Evolutionary conservation across 1,140 invertebrate species (phyloP).

Genomic region (Drosophila rufa): DNA sequence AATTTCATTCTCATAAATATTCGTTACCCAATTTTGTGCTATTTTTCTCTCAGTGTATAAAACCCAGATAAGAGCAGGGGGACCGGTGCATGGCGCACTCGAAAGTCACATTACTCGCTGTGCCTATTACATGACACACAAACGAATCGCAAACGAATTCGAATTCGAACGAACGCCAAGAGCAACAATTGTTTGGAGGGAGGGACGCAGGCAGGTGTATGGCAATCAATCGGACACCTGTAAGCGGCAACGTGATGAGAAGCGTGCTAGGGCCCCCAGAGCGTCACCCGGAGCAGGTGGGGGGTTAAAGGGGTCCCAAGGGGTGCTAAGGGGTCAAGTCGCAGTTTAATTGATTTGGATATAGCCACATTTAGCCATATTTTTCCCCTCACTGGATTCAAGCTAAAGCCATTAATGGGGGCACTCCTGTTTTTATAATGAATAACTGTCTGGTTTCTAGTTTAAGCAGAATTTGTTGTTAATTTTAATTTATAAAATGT

Average conservation of each 20-base stretch:
- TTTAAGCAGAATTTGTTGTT: neutral
- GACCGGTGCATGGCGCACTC: constrained; percentile 21
- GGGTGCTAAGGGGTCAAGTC: constrained; percentile 10
- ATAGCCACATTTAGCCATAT: constrained; percentile 6
- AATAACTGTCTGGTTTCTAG: neutral
- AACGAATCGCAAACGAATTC: constrained; percentile 29
- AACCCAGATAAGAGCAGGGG: neutral
- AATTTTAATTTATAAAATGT: neutral
- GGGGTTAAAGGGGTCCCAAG: neutral
- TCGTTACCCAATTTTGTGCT: neutral
- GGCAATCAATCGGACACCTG: constrained; percentile 57
- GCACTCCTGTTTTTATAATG: neutral
- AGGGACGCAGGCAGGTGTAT: constrained; percentile 10
- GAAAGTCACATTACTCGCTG: constrained; percentile 62
- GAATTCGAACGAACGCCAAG: constrained; percentile 23
- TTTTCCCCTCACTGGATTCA: constrained; percentile 9
- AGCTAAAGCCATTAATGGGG: neutral
- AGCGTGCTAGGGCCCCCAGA: constrained; percentile 34
- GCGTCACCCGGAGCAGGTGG: neutral
- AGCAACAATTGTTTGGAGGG: constrained; percentile 48
- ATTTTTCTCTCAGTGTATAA: neutral
- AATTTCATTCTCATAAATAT: neutral
- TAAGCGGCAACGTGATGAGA: constrained; percentile 54
- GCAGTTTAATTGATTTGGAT: constrained; percentile 30
- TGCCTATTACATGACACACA: constrained; percentile 63